phyloP scores from a whole-genome alignment of 2,113 vertebrate species.

The Istiophorus platypterus region DNA sequence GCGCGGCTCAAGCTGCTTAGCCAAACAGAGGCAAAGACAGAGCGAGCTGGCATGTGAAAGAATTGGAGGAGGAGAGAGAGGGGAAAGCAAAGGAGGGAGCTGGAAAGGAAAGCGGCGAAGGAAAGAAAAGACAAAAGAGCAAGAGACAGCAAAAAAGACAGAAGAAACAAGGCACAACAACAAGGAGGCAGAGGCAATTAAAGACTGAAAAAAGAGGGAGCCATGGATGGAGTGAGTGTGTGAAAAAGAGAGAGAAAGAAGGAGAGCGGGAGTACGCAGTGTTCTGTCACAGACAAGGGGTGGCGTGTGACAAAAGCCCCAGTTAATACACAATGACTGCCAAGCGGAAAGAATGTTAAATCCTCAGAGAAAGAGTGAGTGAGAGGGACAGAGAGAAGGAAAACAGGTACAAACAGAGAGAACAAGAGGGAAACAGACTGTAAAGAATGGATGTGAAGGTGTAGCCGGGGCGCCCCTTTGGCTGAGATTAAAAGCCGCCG shows the following conservation, averaged over 20 bases:
- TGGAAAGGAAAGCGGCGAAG: background rate
- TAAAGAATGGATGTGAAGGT: constrained; percentile 68
- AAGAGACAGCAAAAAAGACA: background rate
- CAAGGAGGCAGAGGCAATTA: background rate
- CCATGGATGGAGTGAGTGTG: constrained; percentile 11
- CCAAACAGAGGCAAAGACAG: constrained; percentile 41
- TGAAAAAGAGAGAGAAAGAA: background rate
- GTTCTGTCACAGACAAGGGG: constrained; percentile 67
- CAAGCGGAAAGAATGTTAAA: constrained; percentile 85
- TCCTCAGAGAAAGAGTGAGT: constrained; percentile 59
- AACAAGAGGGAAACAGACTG: constrained; percentile 59
- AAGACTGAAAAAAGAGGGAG: background rate
- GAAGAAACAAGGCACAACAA: constrained; percentile 16
- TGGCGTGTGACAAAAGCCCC: constrained; percentile 76
- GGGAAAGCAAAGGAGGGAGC: background rate
- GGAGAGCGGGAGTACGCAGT: constrained; percentile 25
- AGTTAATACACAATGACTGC: constrained; percentile 77
- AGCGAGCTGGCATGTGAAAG: constrained; percentile 21
- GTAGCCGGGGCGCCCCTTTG: constrained; percentile 18
- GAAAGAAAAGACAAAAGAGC: background rate
- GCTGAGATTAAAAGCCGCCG: constrained; percentile 6
- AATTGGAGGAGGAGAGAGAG: background rate
- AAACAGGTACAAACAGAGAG: constrained; percentile 62
- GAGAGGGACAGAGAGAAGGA: constrained; percentile 11
- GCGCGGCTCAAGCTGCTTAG: constrained; percentile 51